phyloP scores from a whole-genome alignment of 37 sponge, comb jelly and placozoan species.

The Ephydatia muelleri region DNA sequence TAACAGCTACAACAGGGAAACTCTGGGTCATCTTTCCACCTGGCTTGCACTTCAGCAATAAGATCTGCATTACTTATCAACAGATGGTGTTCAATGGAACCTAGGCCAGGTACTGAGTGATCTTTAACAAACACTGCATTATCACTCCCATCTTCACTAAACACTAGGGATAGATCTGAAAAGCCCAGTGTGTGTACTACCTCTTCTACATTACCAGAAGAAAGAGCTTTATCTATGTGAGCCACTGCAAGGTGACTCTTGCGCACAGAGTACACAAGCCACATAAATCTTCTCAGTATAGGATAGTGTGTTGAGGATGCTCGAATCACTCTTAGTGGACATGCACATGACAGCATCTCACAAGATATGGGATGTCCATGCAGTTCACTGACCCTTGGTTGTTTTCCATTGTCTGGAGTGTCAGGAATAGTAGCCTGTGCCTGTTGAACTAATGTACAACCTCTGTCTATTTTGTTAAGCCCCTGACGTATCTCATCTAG shows the following conservation, averaged over 20 bases:
- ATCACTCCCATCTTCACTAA: background rate
- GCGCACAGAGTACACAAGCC: background rate
- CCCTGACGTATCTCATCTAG: background rate
- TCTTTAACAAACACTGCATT: background rate
- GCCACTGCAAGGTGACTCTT: background rate
- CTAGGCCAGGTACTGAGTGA: background rate
- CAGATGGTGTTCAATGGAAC: slow-evolving; percentile 7
- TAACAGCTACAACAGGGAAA: slow-evolving; percentile 58
- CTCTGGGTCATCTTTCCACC: slow-evolving; percentile 30
- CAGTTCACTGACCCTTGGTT: background rate
- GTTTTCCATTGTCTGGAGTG: background rate
- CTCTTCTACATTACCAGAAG: background rate
- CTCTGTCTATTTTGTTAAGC: background rate
- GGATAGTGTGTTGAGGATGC: slow-evolving; percentile 21
- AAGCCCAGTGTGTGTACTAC: slow-evolving; percentile 3
- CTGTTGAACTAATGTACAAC: background rate
- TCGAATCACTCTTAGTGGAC: slow-evolving; percentile 12
- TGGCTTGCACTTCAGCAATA: slow-evolving; percentile 26
- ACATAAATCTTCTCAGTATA: background rate
- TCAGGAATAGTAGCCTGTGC: background rate
- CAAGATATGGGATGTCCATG: slow-evolving; percentile 25
- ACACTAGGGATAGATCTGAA: slow-evolving; percentile 5
- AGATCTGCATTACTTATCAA: slow-evolving; percentile 3
- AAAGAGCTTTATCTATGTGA: slow-evolving; percentile 6
- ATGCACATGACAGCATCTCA: background rate